Base-by-base conservation (phyloP, 2,113 vertebrate species). In the Talpa occidentalis region DNA sequence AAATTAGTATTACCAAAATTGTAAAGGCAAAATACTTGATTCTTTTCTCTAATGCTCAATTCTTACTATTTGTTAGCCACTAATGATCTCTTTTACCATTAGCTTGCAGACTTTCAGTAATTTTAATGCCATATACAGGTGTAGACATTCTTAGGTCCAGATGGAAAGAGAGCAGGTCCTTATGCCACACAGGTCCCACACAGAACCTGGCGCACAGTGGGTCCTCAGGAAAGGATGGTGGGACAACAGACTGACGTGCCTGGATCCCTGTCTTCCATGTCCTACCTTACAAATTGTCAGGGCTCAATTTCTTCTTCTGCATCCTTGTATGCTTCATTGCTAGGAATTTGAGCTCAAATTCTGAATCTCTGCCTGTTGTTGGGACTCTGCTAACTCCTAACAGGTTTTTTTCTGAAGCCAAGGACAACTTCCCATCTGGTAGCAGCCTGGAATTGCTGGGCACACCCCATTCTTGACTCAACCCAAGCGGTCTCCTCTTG, bases 381-480 rank as follows among this genome's bases (percentile, higher is more conserved):
- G 30, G 28, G 52, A 4, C 56, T 92, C 69, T 69, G 54, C 42
- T 77, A 37, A 80, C 21, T 67, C 54, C 62, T 66, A 37, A 52
- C 22, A n/a, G 28, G 6, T 66, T 6, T 40, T 64, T 42, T 52
- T 28, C 80, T 54, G 26, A 81, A 92, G 17, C 52, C 69, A 91
- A 80, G 49, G 7, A 73, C 7, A 7, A 32, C 37, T 85, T 54
- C 59, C 76, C 49, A 66, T 79, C 28, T 92, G 80, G 76, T 56
- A 80, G 56, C n/a, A 32, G 30, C 59, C 54, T 70, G 56, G 30
- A 28, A 69, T 77, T 3, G 22, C 26, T 17, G 72, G 76, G 77
- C 90, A 93, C 60, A 93, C 54, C 90, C 69, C 67, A 15, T 56
- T 77, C 67, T 92, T 42, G 49, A 90, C n/a, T 93, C 62, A 81